Evolutionary conservation across 1,140 invertebrate species (phyloP).

Genomic region (Bathynomus jamesi): DNA sequence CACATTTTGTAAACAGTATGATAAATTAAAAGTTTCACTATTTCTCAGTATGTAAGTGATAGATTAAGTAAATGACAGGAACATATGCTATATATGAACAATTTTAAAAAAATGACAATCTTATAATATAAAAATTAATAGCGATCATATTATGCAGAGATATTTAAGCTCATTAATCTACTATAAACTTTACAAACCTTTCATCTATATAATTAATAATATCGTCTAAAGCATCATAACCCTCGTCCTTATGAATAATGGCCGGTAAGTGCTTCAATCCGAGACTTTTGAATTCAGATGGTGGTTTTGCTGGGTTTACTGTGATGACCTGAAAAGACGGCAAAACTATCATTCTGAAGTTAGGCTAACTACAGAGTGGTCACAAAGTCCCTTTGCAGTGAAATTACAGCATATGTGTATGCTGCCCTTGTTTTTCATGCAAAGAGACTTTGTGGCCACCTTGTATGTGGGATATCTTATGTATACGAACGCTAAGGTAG

Average conservation of each 20-base stretch:
- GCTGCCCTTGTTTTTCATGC: no score
- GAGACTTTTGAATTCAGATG: slow-evolving; percentile 47
- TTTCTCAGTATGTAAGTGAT: background rate
- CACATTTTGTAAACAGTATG: no score
- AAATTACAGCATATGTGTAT: no score
- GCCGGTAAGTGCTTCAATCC: slow-evolving; percentile 49
- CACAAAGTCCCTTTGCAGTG: no score
- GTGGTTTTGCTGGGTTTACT: slow-evolving; percentile 49
- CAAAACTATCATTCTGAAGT: background rate
- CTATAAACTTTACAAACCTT: slow-evolving; percentile 21
- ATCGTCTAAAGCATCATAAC: slow-evolving; percentile 50
- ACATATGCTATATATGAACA: background rate
- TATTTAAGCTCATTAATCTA: no score
- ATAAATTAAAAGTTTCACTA: background rate
- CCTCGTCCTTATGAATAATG: slow-evolving; percentile 43
- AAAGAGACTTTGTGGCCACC: no score
- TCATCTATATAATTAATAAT: slow-evolving; percentile 52
- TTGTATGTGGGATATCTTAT: no score
- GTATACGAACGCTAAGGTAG: no score
- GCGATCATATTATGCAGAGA: no score
- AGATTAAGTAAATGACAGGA: background rate
- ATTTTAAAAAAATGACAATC: no score
- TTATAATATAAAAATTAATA: no score
- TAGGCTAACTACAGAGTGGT: no score
- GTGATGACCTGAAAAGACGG: slow-evolving; percentile 47